phyloP scores from a whole-genome alignment of 2,797 vertebrate species.

The Myripristis murdjan region DNA sequence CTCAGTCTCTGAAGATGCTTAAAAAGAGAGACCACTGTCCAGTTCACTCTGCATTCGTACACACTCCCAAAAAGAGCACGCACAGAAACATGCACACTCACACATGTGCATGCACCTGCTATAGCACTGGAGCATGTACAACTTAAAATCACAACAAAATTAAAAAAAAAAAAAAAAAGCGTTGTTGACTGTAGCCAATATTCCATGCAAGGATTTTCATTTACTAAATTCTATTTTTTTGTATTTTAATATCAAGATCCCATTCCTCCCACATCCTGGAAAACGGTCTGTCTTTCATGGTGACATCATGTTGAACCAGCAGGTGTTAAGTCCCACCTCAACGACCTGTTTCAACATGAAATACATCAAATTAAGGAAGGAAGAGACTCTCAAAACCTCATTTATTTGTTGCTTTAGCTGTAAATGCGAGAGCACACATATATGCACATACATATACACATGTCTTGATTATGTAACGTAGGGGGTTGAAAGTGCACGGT shows the following conservation, averaged over 20 bases:
- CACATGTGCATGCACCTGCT: constrained; percentile 1
- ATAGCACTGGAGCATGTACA: background rate
- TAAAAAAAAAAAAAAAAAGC: no score
- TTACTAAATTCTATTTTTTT: no score
- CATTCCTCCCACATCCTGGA: no score
- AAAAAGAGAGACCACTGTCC: constrained; percentile 21
- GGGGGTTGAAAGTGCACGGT: background rate
- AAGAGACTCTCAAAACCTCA: no score
- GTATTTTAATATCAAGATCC: no score
- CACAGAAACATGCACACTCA: background rate
- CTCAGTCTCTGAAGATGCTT: constrained; percentile 37
- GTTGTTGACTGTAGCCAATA: no score
- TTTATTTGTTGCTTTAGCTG: background rate
- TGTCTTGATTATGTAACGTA: background rate
- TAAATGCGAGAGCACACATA: constrained; percentile 1
- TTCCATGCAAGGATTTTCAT: no score
- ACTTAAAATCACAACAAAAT: background rate
- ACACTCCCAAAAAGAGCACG: background rate
- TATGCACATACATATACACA: background rate
- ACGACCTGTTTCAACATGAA: background rate
- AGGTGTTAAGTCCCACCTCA: no score
- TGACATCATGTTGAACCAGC: no score
- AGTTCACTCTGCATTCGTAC: background rate
- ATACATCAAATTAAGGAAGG: no score
- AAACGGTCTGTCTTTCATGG: no score